Conservation (phyloP, 2,888 invertebrate species). For the Ochropleura leucogaster region DNA sequence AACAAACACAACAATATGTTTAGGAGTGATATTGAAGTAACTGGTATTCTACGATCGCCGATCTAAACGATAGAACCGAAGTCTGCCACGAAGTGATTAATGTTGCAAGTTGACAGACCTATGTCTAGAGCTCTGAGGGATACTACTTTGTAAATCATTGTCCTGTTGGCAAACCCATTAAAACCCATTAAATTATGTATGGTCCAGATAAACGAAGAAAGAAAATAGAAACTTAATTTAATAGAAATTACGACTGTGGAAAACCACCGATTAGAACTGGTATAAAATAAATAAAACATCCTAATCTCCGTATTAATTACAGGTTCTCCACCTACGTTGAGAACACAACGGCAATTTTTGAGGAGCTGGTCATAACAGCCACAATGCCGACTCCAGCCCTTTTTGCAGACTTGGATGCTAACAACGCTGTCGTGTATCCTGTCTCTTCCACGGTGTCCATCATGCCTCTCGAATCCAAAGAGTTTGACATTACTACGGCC, state of each 20-base stretch:
- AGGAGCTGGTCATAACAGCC: constrained; percentile 84
- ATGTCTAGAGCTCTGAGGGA: no score
- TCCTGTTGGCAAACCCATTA: not conserved
- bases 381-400: constrained; percentile 79
- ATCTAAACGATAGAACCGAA: no score
- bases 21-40: no score
- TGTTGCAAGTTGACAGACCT: no score
- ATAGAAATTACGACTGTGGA: no score
- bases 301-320: constrained; percentile 52
- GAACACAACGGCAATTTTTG: constrained; percentile 84
- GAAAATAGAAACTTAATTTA: not conserved
- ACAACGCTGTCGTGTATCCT: constrained; percentile 85
- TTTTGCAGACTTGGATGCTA: constrained; percentile 70
- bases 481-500: constrained; percentile 73
- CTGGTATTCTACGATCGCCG: no score
- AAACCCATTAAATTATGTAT: not conserved
- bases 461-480: constrained; percentile 83
- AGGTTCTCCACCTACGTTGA: constrained; percentile 85
- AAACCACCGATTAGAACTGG: not conserved
- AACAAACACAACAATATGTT: no score
- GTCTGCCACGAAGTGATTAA: no score
- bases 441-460: constrained; percentile 86
- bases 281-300: not conserved
- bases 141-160: not conserved
- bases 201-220: not conserved